Evolutionary conservation across 1,140 invertebrate species (phyloP), one percentile per base, ranked within the genome.

Genomic region (Ceratina australensis): DNA sequence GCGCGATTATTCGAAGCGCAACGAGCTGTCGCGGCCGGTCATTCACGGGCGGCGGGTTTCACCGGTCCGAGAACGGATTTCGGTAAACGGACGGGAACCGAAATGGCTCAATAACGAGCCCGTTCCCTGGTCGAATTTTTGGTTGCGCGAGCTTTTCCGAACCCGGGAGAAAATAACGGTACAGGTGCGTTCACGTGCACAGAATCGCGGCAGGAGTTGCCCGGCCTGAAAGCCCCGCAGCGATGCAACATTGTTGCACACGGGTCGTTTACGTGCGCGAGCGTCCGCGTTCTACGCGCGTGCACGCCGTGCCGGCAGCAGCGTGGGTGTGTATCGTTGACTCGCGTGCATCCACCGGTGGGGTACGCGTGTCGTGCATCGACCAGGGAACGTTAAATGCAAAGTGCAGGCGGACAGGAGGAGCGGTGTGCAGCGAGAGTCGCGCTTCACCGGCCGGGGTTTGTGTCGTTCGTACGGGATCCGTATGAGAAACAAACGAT

Each of bases 101-200:
- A 33, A 83, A 82, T 72, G 72, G 66, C 68, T 52, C 80, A 49
- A 67, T 82, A 83, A 83, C 81, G 77, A 72, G 42, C 47, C 47
- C 56, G 56, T 69, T 67, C 56, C 50, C 56, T 10, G 26, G 75
- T 22, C 49, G 59, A 63, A 61, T 83, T 82, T 57, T 69, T 79
- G 65, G 68, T 74, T 15, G 56, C 16, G 20, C 66, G 47, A 66
- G 59, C 76, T 83, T 79, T 82, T 52, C 54, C 60, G 56, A 15
- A 54, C 42, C 52, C 20, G 54, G 52, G 26, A 71, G 80, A 76
- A 85, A 88, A 87, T 87, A 84, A 87, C 78, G 87, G 83, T 84
- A 59, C 66, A 64, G 68, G 69, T 50, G 66, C 68, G 68, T 72
- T 72, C 69, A 20, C 52, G 26, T 65, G 68, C 72, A 56, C 72